Evolutionary conservation across 1,140 invertebrate genomes (phyloP), one percentile per base, ranked within the genome.

Genomic region (Microplitis mediator): DNA sequence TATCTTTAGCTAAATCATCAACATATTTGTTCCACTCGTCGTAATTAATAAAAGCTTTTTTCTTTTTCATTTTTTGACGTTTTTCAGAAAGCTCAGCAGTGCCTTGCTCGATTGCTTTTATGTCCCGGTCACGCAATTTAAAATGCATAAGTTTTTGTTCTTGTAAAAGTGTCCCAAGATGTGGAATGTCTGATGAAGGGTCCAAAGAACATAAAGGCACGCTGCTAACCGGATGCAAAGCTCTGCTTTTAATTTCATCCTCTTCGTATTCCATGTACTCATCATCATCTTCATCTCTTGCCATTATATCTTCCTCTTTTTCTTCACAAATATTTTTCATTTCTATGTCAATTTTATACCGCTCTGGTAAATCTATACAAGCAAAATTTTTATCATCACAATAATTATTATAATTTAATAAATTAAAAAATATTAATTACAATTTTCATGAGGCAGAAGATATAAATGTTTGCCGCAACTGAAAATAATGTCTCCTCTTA

Each of bases 1-100:
- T 34, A n/a, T 36, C 11, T 63, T 58, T 16, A 78, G 23, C 39
- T 11, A 79, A 54, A 52, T 79, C 68, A 8, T 70, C 50, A 0
- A 80, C 56, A 54, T 81, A 78, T 65, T 70, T 79, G 5, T 77
- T 61, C 80, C 80, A 81, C 8, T 72, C 71, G 0, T 76, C 61
- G 4, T 34, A 6, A 60, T 56, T 77, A 74, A 79, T 77, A 0
- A 76, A 6, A 6, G 72, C 69, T 74, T 72, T 78, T 71, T 67
- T 54, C 35, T 16, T 23, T 9, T 74, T 51, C 32, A 72, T n/a
- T 74, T 75, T 75, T 4, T 9, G 34, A 4, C 72, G 69, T 9
- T 31, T 51, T 4, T 78, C 11, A 56, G 39, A 45, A 5, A 45
- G 39, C 39, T 45, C 8, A 3, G 39, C 32, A 67, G 69, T 58